Evolutionary conservation across 2,797 vertebrate species (phyloP).

Genomic region (Gephyroberyx darwinii): DNA sequence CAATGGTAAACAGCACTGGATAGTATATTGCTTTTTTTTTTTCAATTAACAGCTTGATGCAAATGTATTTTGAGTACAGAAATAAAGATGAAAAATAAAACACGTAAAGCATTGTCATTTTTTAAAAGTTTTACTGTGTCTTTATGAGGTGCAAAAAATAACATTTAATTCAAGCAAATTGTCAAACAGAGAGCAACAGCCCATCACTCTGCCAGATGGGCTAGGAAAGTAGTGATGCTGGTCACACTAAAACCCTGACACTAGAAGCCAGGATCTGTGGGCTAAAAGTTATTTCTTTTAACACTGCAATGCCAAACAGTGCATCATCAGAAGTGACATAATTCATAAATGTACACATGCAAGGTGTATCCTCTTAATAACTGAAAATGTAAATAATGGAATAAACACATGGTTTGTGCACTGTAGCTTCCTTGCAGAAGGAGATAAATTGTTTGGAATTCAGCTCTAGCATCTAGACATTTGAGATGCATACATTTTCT

Average conservation of each 20-base stretch:
- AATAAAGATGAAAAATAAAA: neutral
- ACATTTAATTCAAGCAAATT: slow-evolving; percentile 15
- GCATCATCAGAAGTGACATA: slow-evolving; percentile 17
- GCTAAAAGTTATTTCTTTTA: slow-evolving; percentile 2
- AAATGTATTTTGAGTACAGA: neutral
- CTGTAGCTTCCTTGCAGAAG: neutral
- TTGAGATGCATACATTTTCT: neutral
- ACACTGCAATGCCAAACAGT: slow-evolving; percentile 28
- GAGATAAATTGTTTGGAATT: too few species aligned
- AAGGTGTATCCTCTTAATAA: slow-evolving; percentile 3
- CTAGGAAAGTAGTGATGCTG: neutral
- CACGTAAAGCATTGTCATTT: slow-evolving; percentile 12
- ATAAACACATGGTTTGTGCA: neutral
- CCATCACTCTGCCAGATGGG: neutral
- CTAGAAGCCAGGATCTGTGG: neutral
- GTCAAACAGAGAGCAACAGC: slow-evolving; percentile 2
- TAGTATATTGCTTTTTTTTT: too few species aligned
- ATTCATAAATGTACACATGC: slow-evolving; percentile 5
- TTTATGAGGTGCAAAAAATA: slow-evolving; percentile 39
- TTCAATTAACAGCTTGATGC: neutral
- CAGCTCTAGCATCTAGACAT: neutral
- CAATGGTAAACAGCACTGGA: too few species aligned
- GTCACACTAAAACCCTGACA: slow-evolving; percentile 14
- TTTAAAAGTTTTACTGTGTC: slow-evolving; percentile 43
- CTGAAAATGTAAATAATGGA: neutral